These are phyloP conservation scores for Hirundichthys speculiger DNA, from an alignment of 2,113 vertebrate species.

Conservation along the genomic window DNA sequence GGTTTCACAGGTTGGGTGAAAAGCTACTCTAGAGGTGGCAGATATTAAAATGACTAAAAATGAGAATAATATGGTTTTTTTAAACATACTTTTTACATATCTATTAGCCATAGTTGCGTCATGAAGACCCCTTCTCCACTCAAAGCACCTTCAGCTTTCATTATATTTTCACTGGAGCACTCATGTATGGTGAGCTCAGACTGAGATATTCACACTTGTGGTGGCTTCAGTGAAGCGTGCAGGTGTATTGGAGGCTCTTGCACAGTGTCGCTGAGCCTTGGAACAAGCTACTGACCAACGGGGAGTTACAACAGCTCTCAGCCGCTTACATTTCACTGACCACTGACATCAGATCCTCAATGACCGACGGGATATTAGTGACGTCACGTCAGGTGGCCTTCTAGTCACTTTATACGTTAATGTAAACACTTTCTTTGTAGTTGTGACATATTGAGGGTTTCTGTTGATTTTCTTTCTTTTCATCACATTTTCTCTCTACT, in stretches of 20 bases:
- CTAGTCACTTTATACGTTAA: too few relatives aligned
- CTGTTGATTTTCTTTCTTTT: background rate
- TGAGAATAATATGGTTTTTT: too few relatives aligned
- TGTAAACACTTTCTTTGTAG: too few relatives aligned
- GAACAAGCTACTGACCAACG: slow-evolving; percentile 33
- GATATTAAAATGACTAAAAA: too few relatives aligned
- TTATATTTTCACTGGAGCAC: slow-evolving; percentile 58
- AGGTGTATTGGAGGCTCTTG: slow-evolving; percentile 64
- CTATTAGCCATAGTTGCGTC: slow-evolving; percentile 20
- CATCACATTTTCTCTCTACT: background rate
- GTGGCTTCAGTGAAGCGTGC: slow-evolving; percentile 67
- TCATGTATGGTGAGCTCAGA: slow-evolving; percentile 54
- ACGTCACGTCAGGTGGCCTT: too few relatives aligned
- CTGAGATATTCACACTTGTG: slow-evolving; percentile 69
- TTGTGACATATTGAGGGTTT: background rate
- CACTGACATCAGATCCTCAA: slow-evolving; percentile 34
- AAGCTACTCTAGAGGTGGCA: too few relatives aligned
- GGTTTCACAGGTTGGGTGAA: too few relatives aligned
- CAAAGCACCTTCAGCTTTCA: slow-evolving; percentile 36
- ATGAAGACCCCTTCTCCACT: slow-evolving; percentile 7
- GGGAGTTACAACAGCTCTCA: slow-evolving; percentile 43
- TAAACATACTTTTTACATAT: too few relatives aligned
- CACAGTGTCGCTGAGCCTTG: slow-evolving; percentile 44
- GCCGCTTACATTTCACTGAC: slow-evolving; percentile 52
- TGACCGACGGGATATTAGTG: slow-evolving; percentile 28